phyloP scores from a whole-genome alignment of 2,113 vertebrate species.

The Vicugna pacos region DNA sequence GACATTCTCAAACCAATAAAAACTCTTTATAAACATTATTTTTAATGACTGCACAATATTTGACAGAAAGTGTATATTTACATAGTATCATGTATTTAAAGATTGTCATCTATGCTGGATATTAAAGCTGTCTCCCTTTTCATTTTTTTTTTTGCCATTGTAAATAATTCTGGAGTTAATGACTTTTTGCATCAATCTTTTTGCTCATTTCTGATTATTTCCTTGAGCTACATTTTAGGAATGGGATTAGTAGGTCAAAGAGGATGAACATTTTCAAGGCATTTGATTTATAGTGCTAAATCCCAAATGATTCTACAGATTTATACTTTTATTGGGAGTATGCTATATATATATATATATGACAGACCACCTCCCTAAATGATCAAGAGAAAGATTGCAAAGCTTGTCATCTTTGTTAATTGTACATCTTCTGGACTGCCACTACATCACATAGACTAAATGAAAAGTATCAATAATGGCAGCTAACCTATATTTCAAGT shows the following conservation, averaged over 20 bases:
- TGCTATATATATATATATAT: background rate
- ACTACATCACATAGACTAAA: background rate
- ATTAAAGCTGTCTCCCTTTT: background rate
- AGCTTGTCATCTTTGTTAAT: background rate
- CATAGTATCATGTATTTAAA: slow-evolving; percentile 4
- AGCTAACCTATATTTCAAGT: background rate
- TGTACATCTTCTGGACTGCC: background rate
- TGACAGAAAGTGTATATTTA: background rate
- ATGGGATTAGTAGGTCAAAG: slow-evolving; percentile 30
- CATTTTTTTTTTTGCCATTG: background rate
- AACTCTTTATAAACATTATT: slow-evolving; percentile 5
- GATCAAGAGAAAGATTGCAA: background rate
- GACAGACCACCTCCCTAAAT: background rate
- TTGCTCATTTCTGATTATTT: slow-evolving; percentile 36
- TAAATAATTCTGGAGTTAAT: slow-evolving; percentile 29
- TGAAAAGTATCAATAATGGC: slow-evolving; percentile 29
- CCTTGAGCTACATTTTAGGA: slow-evolving; percentile 25
- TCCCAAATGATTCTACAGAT: background rate
- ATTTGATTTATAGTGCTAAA: slow-evolving; percentile 39
- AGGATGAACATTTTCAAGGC: slow-evolving; percentile 7
- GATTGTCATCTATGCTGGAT: background rate
- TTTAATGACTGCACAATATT: slow-evolving; percentile 24
- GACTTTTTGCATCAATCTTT: slow-evolving; percentile 26
- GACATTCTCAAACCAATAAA: slow-evolving; percentile 3
- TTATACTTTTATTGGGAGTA: background rate